Base-by-base conservation (phyloP, 2,888 invertebrate species). In the Ormyrus thymus region DNA sequence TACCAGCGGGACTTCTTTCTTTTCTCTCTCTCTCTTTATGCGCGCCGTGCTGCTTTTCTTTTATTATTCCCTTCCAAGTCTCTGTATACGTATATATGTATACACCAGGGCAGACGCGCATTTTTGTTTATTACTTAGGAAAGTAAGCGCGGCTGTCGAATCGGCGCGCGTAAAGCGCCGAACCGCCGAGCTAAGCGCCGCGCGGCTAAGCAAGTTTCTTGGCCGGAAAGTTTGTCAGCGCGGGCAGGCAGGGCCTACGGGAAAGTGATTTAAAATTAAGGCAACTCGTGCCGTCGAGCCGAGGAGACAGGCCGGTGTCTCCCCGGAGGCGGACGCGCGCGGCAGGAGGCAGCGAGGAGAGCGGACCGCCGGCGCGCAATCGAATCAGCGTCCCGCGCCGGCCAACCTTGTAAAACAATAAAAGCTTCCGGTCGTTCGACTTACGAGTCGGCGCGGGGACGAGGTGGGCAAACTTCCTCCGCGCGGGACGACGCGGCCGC, bases 331-430 rank as follows among this genome's bases (percentile, higher is more conserved):
- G 65, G 46, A 7, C 45, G 43, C 46, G 7, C 6, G 6, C 6
- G n/a, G 11, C n/a, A 29, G 13, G 51, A 7, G 7, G 13, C 2
- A 46, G 29, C 13, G 13, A 46, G 29, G 4, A 29, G 29, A 2
- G 3, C 29, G 6, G 43, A 51, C n/a, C n/a, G 50, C 6, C 61
- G 45, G 15, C 51, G 79, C 83, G 84, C 83, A 86, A 87, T 86
- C 84, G 86, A 87, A 87, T 87, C 86, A 85, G 82, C 76, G 79
- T 81, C 81, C 83, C 72, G 65, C 43, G 66, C 78, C 29, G 78
- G 83, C 84, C 84, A 89, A 88, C 29, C 89, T 89, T 88, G 89
- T 89, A 88, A 89, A 88, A 89, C 89, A 88, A 88, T 89, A 89
- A 89, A 89, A 89, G 89, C 89, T 89, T 89, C 89, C 89, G 89